Conservation (phyloP, 2,797 vertebrate genomes). For the Choloepus didactylus region DNA sequence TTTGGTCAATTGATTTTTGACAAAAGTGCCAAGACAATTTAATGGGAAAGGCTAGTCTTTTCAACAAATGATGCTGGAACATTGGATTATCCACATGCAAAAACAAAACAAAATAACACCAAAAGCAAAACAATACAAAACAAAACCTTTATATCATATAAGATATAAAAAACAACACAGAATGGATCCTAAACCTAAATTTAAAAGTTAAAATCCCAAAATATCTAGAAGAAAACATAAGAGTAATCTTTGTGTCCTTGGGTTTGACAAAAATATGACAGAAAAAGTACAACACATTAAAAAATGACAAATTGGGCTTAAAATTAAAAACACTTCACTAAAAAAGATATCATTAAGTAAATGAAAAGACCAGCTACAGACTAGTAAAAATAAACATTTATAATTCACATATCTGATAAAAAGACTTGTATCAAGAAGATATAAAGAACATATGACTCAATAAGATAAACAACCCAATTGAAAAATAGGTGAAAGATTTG, state of each 20-base stretch:
- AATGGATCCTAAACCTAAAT: background rate
- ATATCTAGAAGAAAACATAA: background rate
- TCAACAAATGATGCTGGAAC: background rate
- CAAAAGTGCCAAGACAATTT: background rate
- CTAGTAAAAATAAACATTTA: background rate
- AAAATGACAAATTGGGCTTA: background rate
- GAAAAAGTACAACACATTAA: background rate
- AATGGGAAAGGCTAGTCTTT: background rate
- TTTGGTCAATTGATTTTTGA: background rate
- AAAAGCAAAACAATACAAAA: no score
- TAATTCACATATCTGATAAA: background rate
- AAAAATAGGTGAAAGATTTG: background rate
- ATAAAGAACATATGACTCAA: background rate
- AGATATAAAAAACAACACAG: background rate
- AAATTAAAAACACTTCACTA: background rate
- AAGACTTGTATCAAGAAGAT: background rate
- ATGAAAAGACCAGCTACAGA: background rate
- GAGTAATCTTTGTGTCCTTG: background rate
- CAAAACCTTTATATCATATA: background rate
- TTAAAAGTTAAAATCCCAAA: background rate
- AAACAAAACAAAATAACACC: background rate
- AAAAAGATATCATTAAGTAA: background rate
- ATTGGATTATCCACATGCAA: background rate
- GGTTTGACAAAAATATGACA: background rate
- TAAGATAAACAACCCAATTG: background rate